Evolutionary conservation across 2,888 invertebrate species (phyloP), one percentile per base, ranked within the genome.

Genomic region (Nomada hirtipes): DNA sequence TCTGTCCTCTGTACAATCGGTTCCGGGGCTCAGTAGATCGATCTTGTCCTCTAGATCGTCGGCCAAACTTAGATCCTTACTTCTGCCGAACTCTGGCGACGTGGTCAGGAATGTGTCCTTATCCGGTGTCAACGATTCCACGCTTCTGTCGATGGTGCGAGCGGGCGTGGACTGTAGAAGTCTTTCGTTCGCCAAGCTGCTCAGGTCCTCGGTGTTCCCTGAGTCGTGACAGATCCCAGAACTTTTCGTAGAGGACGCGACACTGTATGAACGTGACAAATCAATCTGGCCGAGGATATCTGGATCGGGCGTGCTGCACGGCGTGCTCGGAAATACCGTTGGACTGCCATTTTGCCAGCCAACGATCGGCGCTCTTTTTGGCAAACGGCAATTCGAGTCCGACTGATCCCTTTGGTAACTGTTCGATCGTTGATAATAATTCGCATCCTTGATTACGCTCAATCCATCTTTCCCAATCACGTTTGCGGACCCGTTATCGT

Each of bases 161-260:
- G 93, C 92, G 11, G 90, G 92, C 1, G 91, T 93, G 1, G 93
- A 91, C 4, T 90, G 89, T 1, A 90, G 84, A 36, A 90, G 82
- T 15, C 89, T 87, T 63, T 94, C 93, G 65, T 92, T 91, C 3
- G 89, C 92, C 26, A 91, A 81, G 53, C 92, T 92, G 55, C 92
- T 92, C 7, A 91, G 86, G 26, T 91, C 90, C 65, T 92, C 91
- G 26, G 92, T 92, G 68, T 91, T 90, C 0, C 86, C 88, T 2
- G 91, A 90, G 50, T 95, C 95, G 81, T 95, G 4, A 95, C 95
- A 44, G 53, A 76, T 42, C 2, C 65, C 76, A 0, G 74, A 82
- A 20, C 76, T 76, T n/a, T 65, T 88, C 10, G 79, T 84, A 13
- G 82, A 72, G 4, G 71, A 75, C 36, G 42, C 80, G 13, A 29